A percentile compares a stretch with the other conserved stretches of the same genome.
Evolutionary conservation across 2,888 invertebrate genomes (phyloP).

Genomic region (Monochamus alternatus): DNA sequence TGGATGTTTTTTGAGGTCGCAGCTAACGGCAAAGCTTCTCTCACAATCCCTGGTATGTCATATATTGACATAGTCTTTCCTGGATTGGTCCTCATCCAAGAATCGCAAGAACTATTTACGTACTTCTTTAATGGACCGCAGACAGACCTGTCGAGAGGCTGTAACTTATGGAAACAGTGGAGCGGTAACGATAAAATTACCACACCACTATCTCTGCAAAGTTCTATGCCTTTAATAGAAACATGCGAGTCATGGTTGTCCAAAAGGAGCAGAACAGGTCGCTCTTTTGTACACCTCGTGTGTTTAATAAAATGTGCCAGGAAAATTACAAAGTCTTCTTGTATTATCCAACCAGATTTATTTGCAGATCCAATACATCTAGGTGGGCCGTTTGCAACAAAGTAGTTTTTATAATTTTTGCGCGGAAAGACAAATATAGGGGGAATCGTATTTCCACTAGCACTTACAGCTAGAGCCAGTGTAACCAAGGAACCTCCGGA

Average conservation of each 20-base stretch:
- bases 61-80: slow-evolving; percentile 1
- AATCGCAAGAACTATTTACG: not conserved
- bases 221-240: not conserved
- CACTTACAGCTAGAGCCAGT: not conserved
- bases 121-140: slow-evolving; percentile 3
- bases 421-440: slow-evolving; percentile 27
- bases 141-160: not conserved
- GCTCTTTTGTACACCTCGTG: not conserved
- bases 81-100: not conserved
- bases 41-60: not conserved
- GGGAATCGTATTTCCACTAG: slow-evolving; percentile 30
- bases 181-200: slow-evolving; percentile 4
- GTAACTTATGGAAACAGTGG: not conserved
- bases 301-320: slow-evolving; percentile 13
- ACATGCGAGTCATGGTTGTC: slow-evolving; percentile 5
- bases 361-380: not conserved
- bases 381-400: not conserved
- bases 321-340: slow-evolving; percentile 1
- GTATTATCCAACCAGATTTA: slow-evolving; percentile 8
- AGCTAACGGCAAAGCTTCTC: not conserved
- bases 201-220: slow-evolving; percentile 9
- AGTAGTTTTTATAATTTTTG: slow-evolving; percentile 11
- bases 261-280: not conserved
- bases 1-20: not conserved
- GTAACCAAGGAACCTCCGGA: no score